Percentiles rank a stretch among this genome's conserved stretches.
Evolutionary conservation across 2,113 vertebrate genomes (phyloP).

Genomic region (Sander lucioperca): DNA sequence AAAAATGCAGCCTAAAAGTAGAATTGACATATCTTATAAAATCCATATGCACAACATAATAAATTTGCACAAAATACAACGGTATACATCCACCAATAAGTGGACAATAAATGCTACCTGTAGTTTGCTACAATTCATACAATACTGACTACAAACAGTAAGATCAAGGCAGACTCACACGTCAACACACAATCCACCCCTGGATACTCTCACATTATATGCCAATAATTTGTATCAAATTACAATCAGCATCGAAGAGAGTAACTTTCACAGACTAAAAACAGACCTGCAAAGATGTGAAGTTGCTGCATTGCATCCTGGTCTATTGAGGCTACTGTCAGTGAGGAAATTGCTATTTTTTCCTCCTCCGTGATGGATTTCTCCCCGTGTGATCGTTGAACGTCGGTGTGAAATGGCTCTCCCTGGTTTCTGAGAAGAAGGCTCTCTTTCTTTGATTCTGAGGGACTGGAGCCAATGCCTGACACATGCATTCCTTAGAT

Average conservation of each 20-base stretch:
- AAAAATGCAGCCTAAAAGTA: not conserved
- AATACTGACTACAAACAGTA: too few species aligned
- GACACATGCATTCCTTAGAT: not conserved
- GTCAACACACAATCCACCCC: not conserved
- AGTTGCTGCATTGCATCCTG: conserved; percentile 45
- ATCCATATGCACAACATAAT: not conserved
- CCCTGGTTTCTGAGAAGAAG: not conserved
- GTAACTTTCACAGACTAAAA: not conserved
- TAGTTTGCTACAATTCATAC: not conserved
- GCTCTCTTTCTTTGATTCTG: conserved; percentile 25
- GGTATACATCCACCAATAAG: not conserved
- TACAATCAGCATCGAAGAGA: not conserved
- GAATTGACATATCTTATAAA: not conserved
- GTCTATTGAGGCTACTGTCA: conserved; percentile 42
- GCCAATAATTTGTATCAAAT: not conserved
- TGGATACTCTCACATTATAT: not conserved
- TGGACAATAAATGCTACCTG: not conserved
- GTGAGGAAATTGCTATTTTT: conserved; percentile 32
- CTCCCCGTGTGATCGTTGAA: conserved; percentile 32
- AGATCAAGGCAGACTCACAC: too few species aligned
- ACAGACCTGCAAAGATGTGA: conserved; percentile 10
- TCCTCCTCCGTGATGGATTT: conserved; percentile 43
- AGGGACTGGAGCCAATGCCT: not conserved
- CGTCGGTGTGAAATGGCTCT: conserved; percentile 18
- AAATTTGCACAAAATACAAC: not conserved